Percentiles rank a stretch among this genome's conserved stretches.
Conservation (phyloP, 2,888 invertebrate species). For the Chloromyia formosa region DNA sequence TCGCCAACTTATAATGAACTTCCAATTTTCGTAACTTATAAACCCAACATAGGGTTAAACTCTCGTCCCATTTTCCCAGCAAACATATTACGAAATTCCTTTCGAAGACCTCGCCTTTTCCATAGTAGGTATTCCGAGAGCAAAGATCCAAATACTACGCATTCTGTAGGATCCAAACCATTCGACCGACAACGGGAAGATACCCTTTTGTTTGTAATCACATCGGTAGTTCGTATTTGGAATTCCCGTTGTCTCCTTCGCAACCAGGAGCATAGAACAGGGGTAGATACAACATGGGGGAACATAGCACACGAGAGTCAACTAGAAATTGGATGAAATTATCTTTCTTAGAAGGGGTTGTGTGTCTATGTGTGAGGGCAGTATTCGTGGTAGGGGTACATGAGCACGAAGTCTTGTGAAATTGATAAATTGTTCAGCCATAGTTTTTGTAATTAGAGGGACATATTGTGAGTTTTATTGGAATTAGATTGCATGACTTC, state of each 20-base stretch:
- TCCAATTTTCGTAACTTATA: background rate
- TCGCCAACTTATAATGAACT: constrained; percentile 1
- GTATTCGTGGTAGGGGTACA: constrained; percentile 32
- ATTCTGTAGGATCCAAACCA: constrained; percentile 41
- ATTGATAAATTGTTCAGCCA: constrained; percentile 50
- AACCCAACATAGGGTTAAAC: background rate
- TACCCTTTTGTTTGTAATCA: constrained; percentile 37
- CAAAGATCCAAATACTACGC: constrained; percentile 43
- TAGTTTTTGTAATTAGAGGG: constrained; percentile 50
- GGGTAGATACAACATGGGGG: background rate
- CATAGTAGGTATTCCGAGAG: background rate
- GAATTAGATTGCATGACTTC: constrained; percentile 47
- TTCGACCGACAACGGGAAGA: constrained; percentile 15
- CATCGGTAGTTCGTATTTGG: background rate
- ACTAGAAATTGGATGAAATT: constrained; percentile 54
- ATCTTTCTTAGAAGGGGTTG: constrained; percentile 48
- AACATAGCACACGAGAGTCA: constrained; percentile 35
- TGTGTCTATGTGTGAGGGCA: constrained; percentile 15
- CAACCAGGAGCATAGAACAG: background rate
- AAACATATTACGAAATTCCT: background rate
- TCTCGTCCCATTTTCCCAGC: background rate
- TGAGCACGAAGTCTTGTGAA: constrained; percentile 35
- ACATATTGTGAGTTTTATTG: constrained; percentile 50
- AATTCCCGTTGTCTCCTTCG: background rate
- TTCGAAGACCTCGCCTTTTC: background rate